These are phyloP conservation scores for Dolichallabes microphthalmus DNA, from an alignment of 2,113 vertebrate genomes.

Conservation along the genomic window DNA sequence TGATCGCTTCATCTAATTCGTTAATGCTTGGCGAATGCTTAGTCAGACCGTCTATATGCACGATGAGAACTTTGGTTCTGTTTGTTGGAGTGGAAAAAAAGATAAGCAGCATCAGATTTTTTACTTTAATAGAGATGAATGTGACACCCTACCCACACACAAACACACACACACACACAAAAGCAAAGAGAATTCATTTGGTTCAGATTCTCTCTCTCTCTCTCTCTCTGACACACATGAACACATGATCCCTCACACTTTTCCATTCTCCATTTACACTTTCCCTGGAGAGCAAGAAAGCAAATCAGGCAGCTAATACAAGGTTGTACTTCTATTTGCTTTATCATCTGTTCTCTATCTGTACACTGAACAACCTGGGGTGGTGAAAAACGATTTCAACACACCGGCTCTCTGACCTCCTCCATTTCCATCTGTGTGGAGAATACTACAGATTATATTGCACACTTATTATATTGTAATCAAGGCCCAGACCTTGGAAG, in stretches of 20 bases:
- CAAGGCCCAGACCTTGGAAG: slow-evolving; percentile 39
- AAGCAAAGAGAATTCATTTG: background rate
- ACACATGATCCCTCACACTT: slow-evolving; percentile 7
- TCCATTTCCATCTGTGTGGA: slow-evolving; percentile 43
- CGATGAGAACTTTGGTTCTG: slow-evolving; percentile 25
- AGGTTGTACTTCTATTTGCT: slow-evolving; percentile 38
- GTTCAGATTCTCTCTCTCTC: background rate
- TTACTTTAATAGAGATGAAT: slow-evolving; percentile 5
- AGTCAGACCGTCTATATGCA: slow-evolving; percentile 38
- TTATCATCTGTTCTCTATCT: slow-evolving; percentile 45
- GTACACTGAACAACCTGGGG: slow-evolving; percentile 49
- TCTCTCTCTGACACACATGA: slow-evolving; percentile 20
- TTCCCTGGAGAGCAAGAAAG: slow-evolving; percentile 37
- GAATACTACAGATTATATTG: slow-evolving; percentile 44
- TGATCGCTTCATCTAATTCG: slow-evolving; percentile 59
- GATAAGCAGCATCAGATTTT: slow-evolving; percentile 35
- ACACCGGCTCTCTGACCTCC: slow-evolving; percentile 44
- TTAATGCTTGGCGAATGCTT: slow-evolving; percentile 31
- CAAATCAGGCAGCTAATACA: slow-evolving; percentile 27
- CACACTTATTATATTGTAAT: slow-evolving; percentile 38
- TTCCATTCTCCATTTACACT: slow-evolving; percentile 32
- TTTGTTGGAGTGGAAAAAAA: slow-evolving; percentile 35
- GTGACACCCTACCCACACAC: slow-evolving; percentile 9
- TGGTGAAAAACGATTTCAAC: slow-evolving; percentile 45
- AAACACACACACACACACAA: background rate